Percentiles rank a stretch among this genome's conserved stretches.
phyloP scores from a whole-genome alignment of 2,113 vertebrate genomes.

The Danionella cerebrum region DNA sequence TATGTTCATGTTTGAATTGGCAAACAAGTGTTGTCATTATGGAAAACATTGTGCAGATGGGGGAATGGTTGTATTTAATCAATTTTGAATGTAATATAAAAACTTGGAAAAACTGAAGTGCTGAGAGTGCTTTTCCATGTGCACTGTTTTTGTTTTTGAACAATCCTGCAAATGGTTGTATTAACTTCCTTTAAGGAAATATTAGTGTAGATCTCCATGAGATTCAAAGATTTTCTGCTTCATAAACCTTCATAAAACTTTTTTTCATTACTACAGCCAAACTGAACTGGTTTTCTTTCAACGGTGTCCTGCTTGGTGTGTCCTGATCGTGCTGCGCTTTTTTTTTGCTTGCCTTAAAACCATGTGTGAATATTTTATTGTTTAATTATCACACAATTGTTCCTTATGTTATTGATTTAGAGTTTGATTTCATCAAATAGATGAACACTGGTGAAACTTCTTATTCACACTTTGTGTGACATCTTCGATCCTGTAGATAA shows the following conservation, averaged over 20 bases:
- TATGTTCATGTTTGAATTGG: no score
- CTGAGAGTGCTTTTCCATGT: not conserved
- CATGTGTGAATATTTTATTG: not conserved
- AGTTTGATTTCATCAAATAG: slow-evolving; percentile 14
- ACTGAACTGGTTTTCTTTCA: slow-evolving; percentile 3
- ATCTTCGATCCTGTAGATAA: slow-evolving; percentile 25
- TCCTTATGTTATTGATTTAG: slow-evolving; percentile 20
- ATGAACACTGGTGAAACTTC: no score
- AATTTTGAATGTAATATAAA: slow-evolving; percentile 52
- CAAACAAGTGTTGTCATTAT: no score
- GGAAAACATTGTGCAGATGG: no score
- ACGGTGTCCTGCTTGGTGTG: slow-evolving; percentile 13
- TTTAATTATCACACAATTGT: not conserved
- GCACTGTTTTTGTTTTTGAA: slow-evolving; percentile 19
- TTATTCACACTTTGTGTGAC: no score
- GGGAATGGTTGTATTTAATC: no score
- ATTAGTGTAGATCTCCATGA: slow-evolving; percentile 42
- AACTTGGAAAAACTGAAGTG: not conserved
- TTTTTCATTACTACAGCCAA: no score
- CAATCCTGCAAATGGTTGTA: slow-evolving; percentile 18
- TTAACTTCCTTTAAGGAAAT: slow-evolving; percentile 35
- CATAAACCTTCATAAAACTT: no score
- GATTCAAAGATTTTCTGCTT: slow-evolving; percentile 27
- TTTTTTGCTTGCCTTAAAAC: slow-evolving; percentile 29
- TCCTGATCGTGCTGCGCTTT: slow-evolving; percentile 3